Conservation (phyloP, 2,888 invertebrate genomes). For the Drosophila cyrtoloma region DNA sequence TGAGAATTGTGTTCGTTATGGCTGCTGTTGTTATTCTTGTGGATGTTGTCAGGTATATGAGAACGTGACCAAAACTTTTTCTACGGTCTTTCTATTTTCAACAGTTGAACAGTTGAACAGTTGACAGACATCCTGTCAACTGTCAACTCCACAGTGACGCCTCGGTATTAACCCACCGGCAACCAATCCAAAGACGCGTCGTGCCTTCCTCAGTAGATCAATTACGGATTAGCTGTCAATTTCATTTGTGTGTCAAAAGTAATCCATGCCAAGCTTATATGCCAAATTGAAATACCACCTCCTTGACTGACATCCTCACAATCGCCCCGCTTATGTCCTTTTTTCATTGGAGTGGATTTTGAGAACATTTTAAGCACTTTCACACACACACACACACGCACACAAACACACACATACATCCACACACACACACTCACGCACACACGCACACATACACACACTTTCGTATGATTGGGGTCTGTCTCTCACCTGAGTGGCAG, state of each 20-base stretch:
- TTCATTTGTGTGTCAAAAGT: constrained; percentile 61
- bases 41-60: constrained; percentile 20
- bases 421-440: neutral
- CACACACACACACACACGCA: constrained; percentile 20
- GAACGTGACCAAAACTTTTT: constrained; percentile 44
- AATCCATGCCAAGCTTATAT: constrained; percentile 57
- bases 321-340: constrained; percentile 2
- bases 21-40: constrained; percentile 1
- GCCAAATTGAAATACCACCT: constrained; percentile 54
- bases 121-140: constrained; percentile 59
- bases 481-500: constrained; percentile 49
- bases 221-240: constrained; percentile 78
- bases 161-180: neutral
- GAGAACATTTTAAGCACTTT: constrained; percentile 57
- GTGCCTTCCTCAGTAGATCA: constrained; percentile 57
- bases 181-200: neutral
- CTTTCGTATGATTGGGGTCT: constrained; percentile 14
- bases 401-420: too few relatives aligned
- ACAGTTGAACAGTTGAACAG: constrained; percentile 42
- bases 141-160: constrained; percentile 38
- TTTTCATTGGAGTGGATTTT: constrained; percentile 46
- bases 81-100: constrained; percentile 33
- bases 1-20: constrained; percentile 12
- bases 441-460: neutral
- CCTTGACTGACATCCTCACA: constrained; percentile 2